Percentiles rank a stretch among this genome's conserved stretches.
phyloP scores from a whole-genome alignment of 2,888 invertebrate species.

The Loripinus fragilis region DNA sequence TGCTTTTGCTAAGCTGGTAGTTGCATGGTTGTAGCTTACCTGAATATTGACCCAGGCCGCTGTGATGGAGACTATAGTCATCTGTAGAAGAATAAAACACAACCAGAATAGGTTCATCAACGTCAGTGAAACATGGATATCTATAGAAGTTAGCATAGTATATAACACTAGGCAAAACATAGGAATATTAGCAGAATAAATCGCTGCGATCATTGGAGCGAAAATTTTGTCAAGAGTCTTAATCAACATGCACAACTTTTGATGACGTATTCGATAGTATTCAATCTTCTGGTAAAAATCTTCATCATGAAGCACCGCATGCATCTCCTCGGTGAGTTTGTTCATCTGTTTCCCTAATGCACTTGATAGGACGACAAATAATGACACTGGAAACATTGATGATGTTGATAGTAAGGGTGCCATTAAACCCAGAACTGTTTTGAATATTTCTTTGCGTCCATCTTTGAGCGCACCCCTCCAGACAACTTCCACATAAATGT shows the following conservation, averaged over 20 bases:
- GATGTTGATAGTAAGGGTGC: conserved; percentile 53
- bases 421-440: conserved; percentile 22
- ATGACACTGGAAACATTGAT: conserved; percentile 58
- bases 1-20: too few species aligned
- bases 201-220: conserved; percentile 57
- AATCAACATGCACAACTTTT: conserved; percentile 59
- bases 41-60: conserved; percentile 61
- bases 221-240: conserved; percentile 58
- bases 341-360: conserved; percentile 52
- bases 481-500: conserved; percentile 56
- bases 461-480: conserved; percentile 43
- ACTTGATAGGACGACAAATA: conserved; percentile 52
- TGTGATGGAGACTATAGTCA: conserved; percentile 58
- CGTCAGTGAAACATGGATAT: conserved; percentile 53
- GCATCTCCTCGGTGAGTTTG: conserved; percentile 46
- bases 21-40: conserved; percentile 46
- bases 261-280: conserved; percentile 69
- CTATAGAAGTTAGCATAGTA: conserved; percentile 56
- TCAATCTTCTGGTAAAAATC: conserved; percentile 59
- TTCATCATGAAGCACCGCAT: conserved; percentile 25
- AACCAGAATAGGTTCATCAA: conserved; percentile 65
- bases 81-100: conserved; percentile 58
- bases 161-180: conserved; percentile 64
- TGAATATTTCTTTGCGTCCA: not conserved
- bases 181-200: conserved; percentile 59